Evolutionary conservation across 2,797 vertebrate genomes (phyloP), one percentile per base, ranked within the genome.

Genomic region (Sciurus carolinensis): DNA sequence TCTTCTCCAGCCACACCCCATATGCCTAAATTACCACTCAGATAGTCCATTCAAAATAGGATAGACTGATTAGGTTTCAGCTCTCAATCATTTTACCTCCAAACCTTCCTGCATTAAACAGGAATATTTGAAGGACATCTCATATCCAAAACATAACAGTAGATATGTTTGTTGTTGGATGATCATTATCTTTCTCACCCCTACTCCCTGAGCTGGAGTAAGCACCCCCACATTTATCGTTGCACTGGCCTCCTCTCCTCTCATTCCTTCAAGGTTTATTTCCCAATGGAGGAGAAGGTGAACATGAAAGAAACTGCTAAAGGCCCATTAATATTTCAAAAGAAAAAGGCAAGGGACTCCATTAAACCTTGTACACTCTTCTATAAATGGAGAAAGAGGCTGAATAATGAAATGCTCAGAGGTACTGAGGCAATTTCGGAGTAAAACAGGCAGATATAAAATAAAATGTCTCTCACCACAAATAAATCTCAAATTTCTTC

Each of bases 291-390:
- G 92, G 96, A 98, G 97, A 97, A 92, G 80, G 73, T 97, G 90
- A 98, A 93, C 95, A 97, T 96, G 97, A 97, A 98, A 98, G 97
- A 96, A 97, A 90, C 97, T 97, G 97, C 97, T 98, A 98, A 98
- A 98, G 96, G 94, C 39, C 90, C 96, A 98, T 98, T 93, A 98
- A 98, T 98, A 98, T 98, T 98, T 98, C 97, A 98, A 97, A 97
- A 79, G 92, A 90, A 97, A 97, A 98, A 98, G 97, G 96, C 98
- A 97, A 97, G 98, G 91, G 98, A 98, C 97, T 98, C 97, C 97
- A 98, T 98, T 98, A 98, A 98, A 98, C 97, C 94, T 96, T 88
- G 39, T 94, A 97, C 90, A 87, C 86, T 75, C 82, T 96, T 93
- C 91, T 92, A 91, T 97, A 98, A 98, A 98, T 98, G 96, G 97